Conservation (phyloP, 2,888 invertebrate genomes). For the Ophion costatus region DNA sequence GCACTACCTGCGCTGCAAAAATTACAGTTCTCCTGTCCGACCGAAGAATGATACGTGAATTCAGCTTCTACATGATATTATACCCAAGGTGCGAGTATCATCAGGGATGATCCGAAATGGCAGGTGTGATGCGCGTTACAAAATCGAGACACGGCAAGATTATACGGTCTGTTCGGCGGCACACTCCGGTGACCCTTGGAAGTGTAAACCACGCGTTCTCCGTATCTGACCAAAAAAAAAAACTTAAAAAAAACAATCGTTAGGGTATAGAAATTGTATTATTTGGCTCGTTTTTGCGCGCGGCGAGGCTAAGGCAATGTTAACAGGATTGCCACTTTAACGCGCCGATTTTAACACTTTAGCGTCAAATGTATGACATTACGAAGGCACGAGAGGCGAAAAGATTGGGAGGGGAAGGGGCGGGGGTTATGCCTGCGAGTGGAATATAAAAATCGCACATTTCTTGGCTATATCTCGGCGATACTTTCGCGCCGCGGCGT, state of each 20-base stretch:
- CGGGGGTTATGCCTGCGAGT: constrained; percentile 66
- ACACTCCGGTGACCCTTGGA: constrained; percentile 35
- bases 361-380: constrained; percentile 77
- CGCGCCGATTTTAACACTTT: constrained; percentile 78
- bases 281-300: not conserved
- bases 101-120: constrained; percentile 43
- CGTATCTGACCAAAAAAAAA: constrained; percentile 27
- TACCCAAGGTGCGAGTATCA: constrained; percentile 49
- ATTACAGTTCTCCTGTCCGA: constrained; percentile 17
- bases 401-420: not conserved
- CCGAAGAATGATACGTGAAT: constrained; percentile 14
- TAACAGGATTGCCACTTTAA: constrained; percentile 68
- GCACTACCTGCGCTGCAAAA: not conserved
- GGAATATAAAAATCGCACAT: constrained; percentile 63
- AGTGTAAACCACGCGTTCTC: constrained; percentile 32
- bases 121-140: constrained; percentile 61
- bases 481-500: constrained; percentile 59
- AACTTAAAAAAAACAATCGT: not conserved
- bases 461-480: constrained; percentile 39
- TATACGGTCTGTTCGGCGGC: constrained; percentile 40
- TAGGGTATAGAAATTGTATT: constrained; percentile 34
- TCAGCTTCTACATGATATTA: constrained; percentile 7
- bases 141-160: constrained; percentile 49
- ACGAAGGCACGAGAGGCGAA: constrained; percentile 64
- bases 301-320: not conserved